Base-by-base conservation (phyloP, 2,113 vertebrate species). In the Forbesichthys papilliferus region DNA sequence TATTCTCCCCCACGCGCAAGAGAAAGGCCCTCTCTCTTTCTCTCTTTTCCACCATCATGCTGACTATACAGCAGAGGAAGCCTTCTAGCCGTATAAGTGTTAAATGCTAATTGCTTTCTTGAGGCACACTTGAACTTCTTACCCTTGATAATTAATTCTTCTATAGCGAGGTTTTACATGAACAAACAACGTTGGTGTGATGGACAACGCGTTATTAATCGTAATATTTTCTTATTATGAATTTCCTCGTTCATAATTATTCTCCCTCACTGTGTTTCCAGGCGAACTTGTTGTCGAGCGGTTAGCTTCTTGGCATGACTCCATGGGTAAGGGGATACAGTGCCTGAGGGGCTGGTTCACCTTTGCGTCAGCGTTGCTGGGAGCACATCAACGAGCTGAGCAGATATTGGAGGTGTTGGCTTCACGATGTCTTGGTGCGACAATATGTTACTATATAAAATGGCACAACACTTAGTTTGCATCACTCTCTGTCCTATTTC, bases 81-180 rank as follows among this genome's bases (percentile, higher is more conserved):
- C 65, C 74, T 67, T 55, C 63, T 13, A 27, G 71, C 66, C 71
- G 78, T 69, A 27, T 27, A 27, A 27, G 27, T 27, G 27, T 27
- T 27, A 75, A 68, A 73, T 85, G 78, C 85, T 91, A 87, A 89
- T 89, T 89, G 77, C 81, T 82, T 89, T 87, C 71, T 80, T 84
- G 27, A n/a, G 82, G 79, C 53, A 53, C 80, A 78, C 87, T 83
- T 86, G 79, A 86, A 83, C 81, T 71, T 74, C 75, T 73, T 69
- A 76, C 77, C 81, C 83, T 64, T 8, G 60, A 85, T 90, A 83
- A 88, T 88, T 78, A 79, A 67, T 85, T 83, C 36, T 82, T 85
- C 83, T 79, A 80, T 84, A 71, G 70, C 80, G 77, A 82, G 71
- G 69, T 85, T 83, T 79, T 78, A 88, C 89, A 72, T 78, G 84